A percentile compares a stretch with the other conserved stretches of the same genome.
Conservation (phyloP, 37 sponge, comb jelly and placozoan species). For the Cladorhizidae sp. region DNA sequence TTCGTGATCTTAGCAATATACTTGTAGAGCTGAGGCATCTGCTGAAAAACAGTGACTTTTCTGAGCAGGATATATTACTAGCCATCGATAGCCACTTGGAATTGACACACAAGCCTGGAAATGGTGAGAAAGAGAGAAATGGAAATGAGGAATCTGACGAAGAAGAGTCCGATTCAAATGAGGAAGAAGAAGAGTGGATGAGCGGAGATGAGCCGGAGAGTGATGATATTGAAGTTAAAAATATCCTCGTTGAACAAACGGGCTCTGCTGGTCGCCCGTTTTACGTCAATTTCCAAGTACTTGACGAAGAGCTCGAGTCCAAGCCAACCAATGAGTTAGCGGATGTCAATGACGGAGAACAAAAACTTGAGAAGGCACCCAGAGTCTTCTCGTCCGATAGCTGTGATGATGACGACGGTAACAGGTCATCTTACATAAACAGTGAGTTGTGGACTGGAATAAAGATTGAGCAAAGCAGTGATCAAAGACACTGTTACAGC, state of each 20-base stretch:
- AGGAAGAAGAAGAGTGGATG: background rate
- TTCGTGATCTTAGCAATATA: slow-evolving; percentile 33
- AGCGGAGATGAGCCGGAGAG: background rate
- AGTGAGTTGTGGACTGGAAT: no score
- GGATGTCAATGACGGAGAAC: no score
- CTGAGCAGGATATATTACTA: slow-evolving; percentile 27
- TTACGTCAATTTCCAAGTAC: no score
- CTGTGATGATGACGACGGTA: background rate
- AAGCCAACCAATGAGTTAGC: no score
- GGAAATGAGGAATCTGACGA: background rate
- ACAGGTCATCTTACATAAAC: background rate
- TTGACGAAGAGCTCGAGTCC: no score
- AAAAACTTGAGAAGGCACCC: no score
- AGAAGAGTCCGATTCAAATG: background rate
- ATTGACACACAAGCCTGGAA: background rate
- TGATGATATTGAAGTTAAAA: background rate
- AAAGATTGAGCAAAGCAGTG: no score
- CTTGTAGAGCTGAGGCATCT: slow-evolving; percentile 33
- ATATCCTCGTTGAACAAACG: no score
- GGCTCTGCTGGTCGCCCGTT: no score
- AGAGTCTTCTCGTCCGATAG: no score
- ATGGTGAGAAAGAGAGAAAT: background rate
- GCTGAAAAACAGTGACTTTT: background rate
- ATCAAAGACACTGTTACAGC: no score
- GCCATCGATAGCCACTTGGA: slow-evolving; percentile 42